phyloP scores from a whole-genome alignment of 2,113 vertebrate species.

The Sebastes schlegelii region DNA sequence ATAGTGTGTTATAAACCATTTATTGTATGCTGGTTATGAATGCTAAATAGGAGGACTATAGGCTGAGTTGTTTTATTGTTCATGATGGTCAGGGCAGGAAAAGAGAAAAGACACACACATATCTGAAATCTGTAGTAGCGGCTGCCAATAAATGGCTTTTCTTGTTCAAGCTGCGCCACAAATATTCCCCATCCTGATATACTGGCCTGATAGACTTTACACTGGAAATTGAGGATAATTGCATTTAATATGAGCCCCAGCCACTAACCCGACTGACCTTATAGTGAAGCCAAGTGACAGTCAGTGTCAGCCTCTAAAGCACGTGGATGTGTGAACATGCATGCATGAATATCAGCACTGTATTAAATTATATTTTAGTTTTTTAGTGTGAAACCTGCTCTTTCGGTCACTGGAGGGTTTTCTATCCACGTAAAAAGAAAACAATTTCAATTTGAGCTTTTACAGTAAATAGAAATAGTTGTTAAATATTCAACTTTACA shows the following conservation, averaged over 20 bases:
- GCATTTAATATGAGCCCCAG: conserved; percentile 15
- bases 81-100: not conserved
- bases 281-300: not conserved
- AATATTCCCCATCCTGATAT: conserved; percentile 12
- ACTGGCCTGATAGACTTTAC: not conserved
- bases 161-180: conserved; percentile 12
- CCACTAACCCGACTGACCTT: not conserved
- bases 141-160: not conserved
- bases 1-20: not conserved
- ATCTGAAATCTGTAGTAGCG: not conserved
- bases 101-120: not conserved
- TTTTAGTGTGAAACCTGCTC: no score
- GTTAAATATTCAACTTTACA: not conserved
- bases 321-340: not conserved
- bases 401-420: no score
- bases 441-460: not conserved
- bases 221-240: conserved; percentile 21
- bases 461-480: not conserved
- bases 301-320: not conserved
- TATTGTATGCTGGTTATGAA: not conserved
- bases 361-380: not conserved
- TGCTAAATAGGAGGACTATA: not conserved
- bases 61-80: not conserved
- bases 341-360: not conserved
- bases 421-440: not conserved